phyloP scores from a whole-genome alignment of 2,797 vertebrate species.

The Poecile montanus region DNA sequence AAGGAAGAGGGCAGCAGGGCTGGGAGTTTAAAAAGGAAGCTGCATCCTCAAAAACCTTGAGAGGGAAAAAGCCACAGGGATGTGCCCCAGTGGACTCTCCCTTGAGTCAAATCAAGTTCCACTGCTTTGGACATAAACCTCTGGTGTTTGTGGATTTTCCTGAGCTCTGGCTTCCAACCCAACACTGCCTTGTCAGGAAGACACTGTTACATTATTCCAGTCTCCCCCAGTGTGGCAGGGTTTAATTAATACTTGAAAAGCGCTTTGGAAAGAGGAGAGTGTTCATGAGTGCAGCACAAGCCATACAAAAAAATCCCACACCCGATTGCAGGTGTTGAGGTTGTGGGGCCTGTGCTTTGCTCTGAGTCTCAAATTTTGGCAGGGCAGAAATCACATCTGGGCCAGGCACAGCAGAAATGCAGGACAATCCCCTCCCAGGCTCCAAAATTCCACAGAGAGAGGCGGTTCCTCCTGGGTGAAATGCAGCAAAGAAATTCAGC shows the following conservation, averaged over 20 bases:
- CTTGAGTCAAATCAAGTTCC: not conserved
- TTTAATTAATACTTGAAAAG: not conserved
- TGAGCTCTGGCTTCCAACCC: not conserved
- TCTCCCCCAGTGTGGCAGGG: not conserved
- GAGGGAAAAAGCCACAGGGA: not conserved
- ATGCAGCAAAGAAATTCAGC: not conserved
- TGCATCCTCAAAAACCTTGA: not conserved
- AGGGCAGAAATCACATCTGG: not conserved
- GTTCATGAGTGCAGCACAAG: not conserved
- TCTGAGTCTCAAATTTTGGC: not conserved
- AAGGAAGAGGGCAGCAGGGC: no score
- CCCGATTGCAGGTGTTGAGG: no score
- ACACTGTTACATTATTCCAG: rapidly evolving
- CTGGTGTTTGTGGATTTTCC: not conserved
- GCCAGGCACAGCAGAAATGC: rapidly evolving
- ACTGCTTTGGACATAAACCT: not conserved
- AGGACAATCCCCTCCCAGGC: not conserved
- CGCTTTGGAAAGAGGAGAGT: not conserved
- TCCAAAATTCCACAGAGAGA: not conserved
- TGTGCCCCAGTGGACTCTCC: not conserved
- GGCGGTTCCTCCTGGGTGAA: not conserved
- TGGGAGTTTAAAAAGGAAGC: not conserved
- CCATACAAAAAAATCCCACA: not conserved
- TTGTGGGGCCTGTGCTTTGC: not conserved
- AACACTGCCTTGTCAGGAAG: not conserved